Evolutionary conservation across 35 echinoderm and acorn worm genomes (phyloP), one percentile per base, ranked within the genome.

Genomic region (Strongylocentrotus purpuratus): DNA sequence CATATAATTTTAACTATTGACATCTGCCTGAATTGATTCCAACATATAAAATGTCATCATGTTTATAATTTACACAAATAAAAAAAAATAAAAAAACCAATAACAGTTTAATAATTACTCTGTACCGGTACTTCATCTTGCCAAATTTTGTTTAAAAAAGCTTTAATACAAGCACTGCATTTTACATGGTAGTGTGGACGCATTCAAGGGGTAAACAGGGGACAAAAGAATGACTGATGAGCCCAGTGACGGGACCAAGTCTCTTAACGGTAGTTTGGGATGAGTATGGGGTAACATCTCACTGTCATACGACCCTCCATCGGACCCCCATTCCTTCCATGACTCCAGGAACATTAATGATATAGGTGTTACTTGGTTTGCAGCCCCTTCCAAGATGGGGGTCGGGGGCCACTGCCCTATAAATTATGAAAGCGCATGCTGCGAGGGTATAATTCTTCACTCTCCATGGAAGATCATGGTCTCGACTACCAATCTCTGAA

Each of bases 361-460:
- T 78, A n/a, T 78, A 78, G 65, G 65, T 78, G 65, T 78, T 78
- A 22, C 65, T n/a, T 78, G 25, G 65, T 78, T 8, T 78, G 22
- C 0, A 78, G 65, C 65, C 25, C 65, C 65, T 7, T 78, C 65
- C 25, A 28, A 78, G 28, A 28, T 4, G 28, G 25, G 65, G 65
- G 28, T 18, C 6, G 20, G 65, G 65, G 65, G 65, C 65, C 65
- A 28, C 65, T 78, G 65, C 65, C 65, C 65, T n/a, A 78, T 78
- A 28, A 78, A 78, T 78, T 78, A 78, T 78, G 65, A n/a, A 78
- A 78, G 7, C 28, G 65, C 22, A 78, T 78, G 22, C 28, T 78
- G 65, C 20, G 65, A 78, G 65, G 65, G 65, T 78, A 78, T 78
- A 78, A 78, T 78, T 78, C 65, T 78, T 78, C 65, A 78, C 20